Percentiles rank a stretch among this genome's conserved stretches.
These are phyloP conservation scores for Papilio gigon DNA, from an alignment of 2,888 invertebrate genomes.

Conservation along the genomic window DNA sequence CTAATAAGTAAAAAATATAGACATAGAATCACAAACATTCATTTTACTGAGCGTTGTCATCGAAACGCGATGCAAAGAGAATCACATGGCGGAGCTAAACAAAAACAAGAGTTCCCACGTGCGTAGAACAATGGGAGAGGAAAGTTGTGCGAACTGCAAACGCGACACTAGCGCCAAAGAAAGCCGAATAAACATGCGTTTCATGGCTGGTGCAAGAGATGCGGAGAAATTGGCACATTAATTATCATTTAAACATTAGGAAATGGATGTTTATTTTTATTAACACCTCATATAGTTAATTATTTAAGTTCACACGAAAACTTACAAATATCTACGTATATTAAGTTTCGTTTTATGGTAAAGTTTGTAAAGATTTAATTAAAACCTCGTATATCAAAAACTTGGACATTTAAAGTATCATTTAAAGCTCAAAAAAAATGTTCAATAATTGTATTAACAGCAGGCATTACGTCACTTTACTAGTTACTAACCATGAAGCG, in stretches of 20 bases:
- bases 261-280: too few relatives aligned
- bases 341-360: neutral
- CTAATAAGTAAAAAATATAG: neutral
- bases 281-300: too few relatives aligned
- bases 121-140: conserved; percentile 67
- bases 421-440: neutral
- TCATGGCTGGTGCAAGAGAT: conserved; percentile 18
- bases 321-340: neutral
- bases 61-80: conserved; percentile 15
- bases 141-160: conserved; percentile 70
- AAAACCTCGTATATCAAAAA: neutral
- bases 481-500: conserved; percentile 16
- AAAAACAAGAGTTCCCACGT: conserved; percentile 41
- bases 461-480: conserved; percentile 35
- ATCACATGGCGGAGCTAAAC: conserved; percentile 27
- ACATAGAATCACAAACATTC: neutral
- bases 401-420: neutral
- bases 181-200: conserved; percentile 51
- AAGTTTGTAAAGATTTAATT: neutral
- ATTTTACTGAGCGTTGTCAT: conserved; percentile 8
- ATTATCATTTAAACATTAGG: too few relatives aligned
- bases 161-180: conserved; percentile 54
- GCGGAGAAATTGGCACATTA: conserved; percentile 25
- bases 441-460: conserved; percentile 1
- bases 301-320: neutral